These are phyloP conservation scores for Leucophora obtusa DNA, from an alignment of 2,888 invertebrate genomes.

Conservation along the genomic window DNA sequence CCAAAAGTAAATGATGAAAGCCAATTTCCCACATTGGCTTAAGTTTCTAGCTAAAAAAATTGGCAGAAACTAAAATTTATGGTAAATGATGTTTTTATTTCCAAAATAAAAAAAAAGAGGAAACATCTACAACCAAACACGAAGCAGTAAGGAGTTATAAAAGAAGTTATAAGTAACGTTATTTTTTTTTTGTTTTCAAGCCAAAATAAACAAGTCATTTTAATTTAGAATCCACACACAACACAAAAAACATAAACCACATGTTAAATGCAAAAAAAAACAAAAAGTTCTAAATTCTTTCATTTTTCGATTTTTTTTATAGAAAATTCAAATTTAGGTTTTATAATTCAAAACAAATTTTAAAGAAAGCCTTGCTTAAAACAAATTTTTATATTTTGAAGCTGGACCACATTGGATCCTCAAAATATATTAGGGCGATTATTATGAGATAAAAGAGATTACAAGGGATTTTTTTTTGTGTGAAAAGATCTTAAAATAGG, in stretches of 20 bases:
- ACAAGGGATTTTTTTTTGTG: too few species aligned
- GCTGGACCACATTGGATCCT: conserved; percentile 60
- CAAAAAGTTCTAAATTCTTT: not conserved
- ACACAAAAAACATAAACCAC: conserved; percentile 1
- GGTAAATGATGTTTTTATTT: conserved; percentile 8
- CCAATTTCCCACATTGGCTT: conserved; percentile 96
- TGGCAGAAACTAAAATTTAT: not conserved
- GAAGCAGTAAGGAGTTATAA: conserved; percentile 28
- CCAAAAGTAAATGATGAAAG: conserved; percentile 97
- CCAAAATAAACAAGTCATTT: conserved; percentile 62
- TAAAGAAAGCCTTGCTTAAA: conserved; percentile 16
- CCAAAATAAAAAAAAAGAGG: conserved; percentile 7
- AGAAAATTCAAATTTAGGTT: conserved; percentile 1
- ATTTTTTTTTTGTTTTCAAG: conserved; percentile 59
- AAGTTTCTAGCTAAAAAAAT: conserved; percentile 72
- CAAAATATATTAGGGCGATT: conserved; percentile 31
- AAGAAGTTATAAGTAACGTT: conserved; percentile 10
- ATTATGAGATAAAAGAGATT: conserved; percentile 14
- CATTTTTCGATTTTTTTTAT: not conserved
- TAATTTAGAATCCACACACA: conserved; percentile 48
- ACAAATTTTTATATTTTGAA: conserved; percentile 36
- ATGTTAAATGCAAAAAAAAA: not conserved
- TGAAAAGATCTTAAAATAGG: too few species aligned
- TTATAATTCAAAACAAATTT: conserved; percentile 5
- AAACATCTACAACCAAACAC: conserved; percentile 9